phyloP scores from a whole-genome alignment of 2,113 vertebrate genomes.

The Cynoglossus semilaevis region DNA sequence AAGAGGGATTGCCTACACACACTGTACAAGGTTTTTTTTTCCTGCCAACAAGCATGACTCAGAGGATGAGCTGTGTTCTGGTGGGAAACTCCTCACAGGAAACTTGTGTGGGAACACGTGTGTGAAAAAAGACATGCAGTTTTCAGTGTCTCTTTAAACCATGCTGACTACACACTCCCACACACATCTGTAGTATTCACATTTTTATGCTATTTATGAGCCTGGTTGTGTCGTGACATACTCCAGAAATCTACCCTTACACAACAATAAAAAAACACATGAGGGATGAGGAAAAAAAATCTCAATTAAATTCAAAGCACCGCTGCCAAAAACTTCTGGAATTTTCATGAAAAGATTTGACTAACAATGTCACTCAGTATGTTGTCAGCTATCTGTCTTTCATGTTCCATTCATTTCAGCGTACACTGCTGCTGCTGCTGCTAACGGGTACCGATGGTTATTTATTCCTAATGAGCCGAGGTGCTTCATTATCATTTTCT shows the following conservation, averaged over 20 bases:
- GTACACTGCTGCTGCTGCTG: slow-evolving; percentile 3
- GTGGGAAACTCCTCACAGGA: slow-evolving; percentile 48
- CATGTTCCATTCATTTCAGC: slow-evolving; percentile 16
- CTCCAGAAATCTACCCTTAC: slow-evolving; percentile 37
- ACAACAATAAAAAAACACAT: slow-evolving; percentile 7
- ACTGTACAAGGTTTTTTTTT: slow-evolving; percentile 28
- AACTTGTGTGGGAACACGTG: slow-evolving; percentile 37
- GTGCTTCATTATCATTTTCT: slow-evolving; percentile 1
- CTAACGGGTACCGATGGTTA: slow-evolving; percentile 5
- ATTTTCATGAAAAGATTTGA: slow-evolving; percentile 23
- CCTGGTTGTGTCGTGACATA: slow-evolving; percentile 33
- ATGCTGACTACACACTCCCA: slow-evolving; percentile 27
- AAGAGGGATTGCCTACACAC: slow-evolving; percentile 9
- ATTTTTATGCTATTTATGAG: slow-evolving; percentile 38
- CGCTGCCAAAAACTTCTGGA: slow-evolving; percentile 45
- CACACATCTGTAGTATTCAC: slow-evolving; percentile 32
- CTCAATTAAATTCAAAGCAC: slow-evolving; percentile 40
- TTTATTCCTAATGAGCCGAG: slow-evolving; percentile 5
- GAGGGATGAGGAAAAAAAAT: neutral
- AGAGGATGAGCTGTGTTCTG: slow-evolving; percentile 57
- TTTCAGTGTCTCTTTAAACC: slow-evolving; percentile 21
- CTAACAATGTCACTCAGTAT: neutral
- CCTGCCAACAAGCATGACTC: slow-evolving; percentile 55
- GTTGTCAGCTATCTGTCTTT: neutral
- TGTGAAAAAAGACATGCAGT: slow-evolving; percentile 9